These are phyloP conservation scores for Sebastes hubbsi DNA, from an alignment of 2,797 vertebrate genomes.

Conservation along the genomic window DNA sequence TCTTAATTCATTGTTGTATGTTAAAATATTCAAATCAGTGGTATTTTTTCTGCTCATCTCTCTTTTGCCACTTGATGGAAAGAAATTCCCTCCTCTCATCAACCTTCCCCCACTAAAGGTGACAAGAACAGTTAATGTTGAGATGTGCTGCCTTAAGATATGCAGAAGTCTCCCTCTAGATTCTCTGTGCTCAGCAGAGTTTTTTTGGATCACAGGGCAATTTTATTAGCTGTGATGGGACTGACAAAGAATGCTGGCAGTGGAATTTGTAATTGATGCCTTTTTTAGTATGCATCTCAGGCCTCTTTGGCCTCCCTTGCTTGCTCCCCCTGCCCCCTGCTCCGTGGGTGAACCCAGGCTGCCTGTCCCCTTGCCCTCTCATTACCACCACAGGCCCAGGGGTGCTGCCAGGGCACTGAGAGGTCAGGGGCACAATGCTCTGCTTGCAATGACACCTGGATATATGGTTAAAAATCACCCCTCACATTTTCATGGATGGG, in stretches of 20 bases:
- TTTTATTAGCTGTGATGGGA: slow-evolving; percentile 79
- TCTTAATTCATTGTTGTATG: slow-evolving; percentile 21
- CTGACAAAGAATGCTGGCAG: slow-evolving; percentile 64
- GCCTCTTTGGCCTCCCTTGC: slow-evolving; percentile 42
- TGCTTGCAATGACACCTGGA: slow-evolving; percentile 5
- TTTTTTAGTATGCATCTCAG: slow-evolving; percentile 65
- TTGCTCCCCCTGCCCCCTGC: slow-evolving; percentile 32
- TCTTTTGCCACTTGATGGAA: slow-evolving; percentile 13
- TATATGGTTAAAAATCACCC: slow-evolving; percentile 11
- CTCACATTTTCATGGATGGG: slow-evolving; percentile 47
- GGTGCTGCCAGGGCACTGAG: slow-evolving; percentile 45
- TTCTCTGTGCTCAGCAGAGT: slow-evolving; percentile 69
- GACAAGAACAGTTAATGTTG: slow-evolving; percentile 71
- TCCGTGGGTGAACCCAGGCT: slow-evolving; percentile 58
- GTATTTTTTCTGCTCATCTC: slow-evolving; percentile 15
- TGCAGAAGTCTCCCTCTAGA: slow-evolving; percentile 66
- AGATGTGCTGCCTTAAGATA: slow-evolving; percentile 63
- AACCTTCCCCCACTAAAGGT: slow-evolving; percentile 50
- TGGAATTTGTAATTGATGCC: slow-evolving; percentile 71
- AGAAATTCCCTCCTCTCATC: slow-evolving; percentile 35
- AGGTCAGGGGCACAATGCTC: slow-evolving; percentile 42
- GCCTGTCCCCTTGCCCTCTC: slow-evolving; percentile 64
- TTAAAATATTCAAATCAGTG: slow-evolving; percentile 43
- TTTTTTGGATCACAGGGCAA: slow-evolving; percentile 75
- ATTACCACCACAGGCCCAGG: slow-evolving; percentile 51